Percentiles rank a stretch among this genome's conserved stretches.
phyloP scores from a whole-genome alignment of 1,140 invertebrate genomes.

The Rhagoletis pomonella region DNA sequence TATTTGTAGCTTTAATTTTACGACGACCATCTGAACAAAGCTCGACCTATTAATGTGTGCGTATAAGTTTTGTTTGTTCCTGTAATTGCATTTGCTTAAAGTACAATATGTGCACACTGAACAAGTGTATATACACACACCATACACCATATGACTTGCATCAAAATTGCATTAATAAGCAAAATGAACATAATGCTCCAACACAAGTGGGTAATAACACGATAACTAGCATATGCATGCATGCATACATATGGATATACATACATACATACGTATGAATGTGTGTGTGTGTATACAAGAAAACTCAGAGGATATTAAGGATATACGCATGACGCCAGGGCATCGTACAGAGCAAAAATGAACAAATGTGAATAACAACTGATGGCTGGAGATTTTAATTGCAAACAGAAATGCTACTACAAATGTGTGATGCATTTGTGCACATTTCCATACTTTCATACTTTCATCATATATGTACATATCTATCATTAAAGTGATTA shows the following conservation, averaged over 20 bases:
- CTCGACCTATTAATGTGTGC: background rate
- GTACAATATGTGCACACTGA: background rate
- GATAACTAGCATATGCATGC: too few relatives aligned
- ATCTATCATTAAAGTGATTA: too few relatives aligned
- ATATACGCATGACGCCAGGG: background rate
- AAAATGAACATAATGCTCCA: background rate
- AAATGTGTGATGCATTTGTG: background rate
- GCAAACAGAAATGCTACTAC: background rate
- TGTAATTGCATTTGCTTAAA: slow-evolving; percentile 34
- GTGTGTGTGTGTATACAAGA: background rate
- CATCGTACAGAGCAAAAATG: too few relatives aligned
- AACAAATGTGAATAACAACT: background rate
- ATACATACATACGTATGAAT: background rate
- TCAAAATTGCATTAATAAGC: slow-evolving; percentile 36
- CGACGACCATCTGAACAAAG: too few relatives aligned
- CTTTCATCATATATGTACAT: too few relatives aligned
- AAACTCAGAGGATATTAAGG: background rate
- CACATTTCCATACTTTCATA: background rate
- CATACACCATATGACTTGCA: background rate
- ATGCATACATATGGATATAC: background rate
- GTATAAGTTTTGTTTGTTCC: slow-evolving; percentile 4
- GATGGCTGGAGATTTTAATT: background rate
- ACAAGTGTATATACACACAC: background rate
- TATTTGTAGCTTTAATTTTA: too few relatives aligned
- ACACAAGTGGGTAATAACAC: slow-evolving; percentile 7